Percentiles rank a stretch among this genome's conserved stretches.
phyloP scores from a whole-genome alignment of 2,888 invertebrate species.

The Heterodera filipjevi region DNA sequence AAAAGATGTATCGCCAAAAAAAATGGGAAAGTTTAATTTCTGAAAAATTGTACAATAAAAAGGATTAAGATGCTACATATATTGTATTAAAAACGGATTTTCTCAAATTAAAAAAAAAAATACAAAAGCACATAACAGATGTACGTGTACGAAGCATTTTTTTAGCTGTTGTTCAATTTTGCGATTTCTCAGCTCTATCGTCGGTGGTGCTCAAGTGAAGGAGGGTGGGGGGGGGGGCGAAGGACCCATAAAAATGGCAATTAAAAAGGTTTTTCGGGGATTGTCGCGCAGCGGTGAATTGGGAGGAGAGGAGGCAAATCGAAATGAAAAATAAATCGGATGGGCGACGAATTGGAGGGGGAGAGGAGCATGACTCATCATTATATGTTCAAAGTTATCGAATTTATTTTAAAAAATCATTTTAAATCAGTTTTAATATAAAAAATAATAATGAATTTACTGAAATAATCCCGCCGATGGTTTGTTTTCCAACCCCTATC shows the following conservation, averaged over 20 bases:
- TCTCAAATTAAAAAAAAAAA: no score
- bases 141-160: no score
- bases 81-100: no score
- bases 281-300: neutral
- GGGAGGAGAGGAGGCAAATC: neutral
- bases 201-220: neutral
- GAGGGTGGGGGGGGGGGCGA: no score
- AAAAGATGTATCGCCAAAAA: no score
- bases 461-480: no score
- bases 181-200: neutral
- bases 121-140: no score
- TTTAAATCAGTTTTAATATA: neutral
- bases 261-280: neutral
- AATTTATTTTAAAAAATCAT: neutral
- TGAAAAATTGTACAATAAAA: no score
- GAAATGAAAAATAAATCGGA: neutral
- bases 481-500: no score
- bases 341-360: neutral
- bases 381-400: neutral
- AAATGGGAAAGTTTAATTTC: no score
- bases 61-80: no score
- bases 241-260: neutral
- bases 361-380: neutral
- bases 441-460: no score
- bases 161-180: neutral